phyloP scores from a whole-genome alignment of 2,113 vertebrate species.

The Hipposideros armiger region DNA sequence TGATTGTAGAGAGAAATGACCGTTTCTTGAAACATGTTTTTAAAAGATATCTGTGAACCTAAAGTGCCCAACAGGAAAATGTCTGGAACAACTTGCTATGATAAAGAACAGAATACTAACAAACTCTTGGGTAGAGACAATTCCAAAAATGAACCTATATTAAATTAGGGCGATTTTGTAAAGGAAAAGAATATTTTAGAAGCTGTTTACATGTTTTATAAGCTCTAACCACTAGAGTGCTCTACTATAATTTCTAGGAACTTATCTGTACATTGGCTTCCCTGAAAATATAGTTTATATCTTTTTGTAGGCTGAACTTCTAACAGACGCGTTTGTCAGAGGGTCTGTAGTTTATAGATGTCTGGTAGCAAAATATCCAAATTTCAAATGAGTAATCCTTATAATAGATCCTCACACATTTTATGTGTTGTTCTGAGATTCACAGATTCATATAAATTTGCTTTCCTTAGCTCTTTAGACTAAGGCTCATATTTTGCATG shows the following conservation, averaged over 20 bases:
- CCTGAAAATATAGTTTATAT: constrained; percentile 18
- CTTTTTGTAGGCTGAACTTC: constrained; percentile 55
- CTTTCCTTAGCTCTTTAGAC: not conserved
- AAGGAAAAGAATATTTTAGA: constrained; percentile 39
- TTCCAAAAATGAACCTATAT: constrained; percentile 41
- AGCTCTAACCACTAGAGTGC: not conserved
- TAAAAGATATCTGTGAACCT: constrained; percentile 42
- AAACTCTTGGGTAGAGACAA: constrained; percentile 1
- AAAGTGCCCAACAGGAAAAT: constrained; percentile 48
- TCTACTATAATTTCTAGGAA: constrained; percentile 39
- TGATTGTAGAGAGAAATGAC: not conserved
- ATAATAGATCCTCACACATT: constrained; percentile 1
- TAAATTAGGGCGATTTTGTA: constrained; percentile 32
- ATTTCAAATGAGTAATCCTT: constrained; percentile 45
- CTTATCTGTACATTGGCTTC: constrained; percentile 57
- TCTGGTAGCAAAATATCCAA: constrained; percentile 51
- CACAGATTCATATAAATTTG: constrained; percentile 64
- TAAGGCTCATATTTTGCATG: constrained; percentile 46
- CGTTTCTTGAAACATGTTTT: constrained; percentile 46
- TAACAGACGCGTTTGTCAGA: constrained; percentile 53
- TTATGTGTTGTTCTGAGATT: constrained; percentile 62
- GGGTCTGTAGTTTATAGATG: constrained; percentile 34
- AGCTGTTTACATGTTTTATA: constrained; percentile 48
- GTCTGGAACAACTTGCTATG: constrained; percentile 8
- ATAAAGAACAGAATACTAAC: constrained; percentile 41